Conservation (phyloP, 2,797 vertebrate genomes). For the Psittacula derbiana region DNA sequence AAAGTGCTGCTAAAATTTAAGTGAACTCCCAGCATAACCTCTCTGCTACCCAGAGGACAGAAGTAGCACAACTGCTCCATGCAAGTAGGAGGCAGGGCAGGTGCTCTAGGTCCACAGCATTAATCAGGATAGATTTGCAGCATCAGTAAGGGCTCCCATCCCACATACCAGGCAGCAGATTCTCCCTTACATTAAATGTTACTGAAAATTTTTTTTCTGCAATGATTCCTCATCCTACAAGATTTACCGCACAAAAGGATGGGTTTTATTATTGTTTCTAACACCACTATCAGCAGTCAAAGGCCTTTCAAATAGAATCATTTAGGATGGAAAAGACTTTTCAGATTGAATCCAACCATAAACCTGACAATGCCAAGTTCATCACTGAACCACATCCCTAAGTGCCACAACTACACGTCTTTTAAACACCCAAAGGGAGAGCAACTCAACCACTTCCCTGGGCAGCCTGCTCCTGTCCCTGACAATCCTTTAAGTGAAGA, state of each 20-base stretch:
- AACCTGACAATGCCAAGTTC: not conserved
- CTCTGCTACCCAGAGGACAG: not conserved
- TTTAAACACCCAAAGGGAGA: not conserved
- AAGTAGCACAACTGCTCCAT: too few relatives aligned
- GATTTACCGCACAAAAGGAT: not conserved
- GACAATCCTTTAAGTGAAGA: not conserved
- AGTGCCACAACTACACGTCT: rapidly evolving
- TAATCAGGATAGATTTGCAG: not conserved
- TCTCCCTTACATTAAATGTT: not conserved
- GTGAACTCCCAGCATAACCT: not conserved
- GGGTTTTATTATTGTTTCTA: not conserved
- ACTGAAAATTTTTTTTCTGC: not conserved
- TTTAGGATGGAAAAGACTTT: not conserved
- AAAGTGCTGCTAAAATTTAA: not conserved
- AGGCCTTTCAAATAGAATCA: not conserved
- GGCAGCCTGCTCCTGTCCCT: not conserved
- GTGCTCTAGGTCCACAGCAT: not conserved
- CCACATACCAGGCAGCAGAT: not conserved
- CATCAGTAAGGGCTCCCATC: not conserved
- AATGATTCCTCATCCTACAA: not conserved
- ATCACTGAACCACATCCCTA: not conserved
- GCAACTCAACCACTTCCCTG: not conserved
- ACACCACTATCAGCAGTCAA: not conserved
- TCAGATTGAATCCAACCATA: not conserved
- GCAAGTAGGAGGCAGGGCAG: not conserved